Evolutionary conservation across 2,797 vertebrate genomes (phyloP), one percentile per base, ranked within the genome.

Genomic region (Glossophaga mutica): DNA sequence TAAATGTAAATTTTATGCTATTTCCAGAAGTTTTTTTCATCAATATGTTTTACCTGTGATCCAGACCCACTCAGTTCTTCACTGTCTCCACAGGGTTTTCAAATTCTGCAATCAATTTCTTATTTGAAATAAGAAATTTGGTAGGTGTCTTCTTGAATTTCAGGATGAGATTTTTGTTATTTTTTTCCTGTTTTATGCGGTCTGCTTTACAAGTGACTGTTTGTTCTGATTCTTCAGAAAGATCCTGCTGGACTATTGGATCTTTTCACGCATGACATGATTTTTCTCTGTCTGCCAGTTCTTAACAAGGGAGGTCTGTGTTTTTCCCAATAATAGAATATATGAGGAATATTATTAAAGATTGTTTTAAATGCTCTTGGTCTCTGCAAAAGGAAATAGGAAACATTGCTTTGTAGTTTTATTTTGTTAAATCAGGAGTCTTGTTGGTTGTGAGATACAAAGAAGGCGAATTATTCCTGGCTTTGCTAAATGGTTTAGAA

Each of bases 121-220:
- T 68, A 67, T 87, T 94, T 92, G 59, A 90, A 90, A 90, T 83
- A 81, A 57, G 71, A 82, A 84, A 78, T 82, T 77, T 82, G n/a
- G 6, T 85, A 22, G 1, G 4, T 65, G 42, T 85, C 39, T 94
- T 34, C 32, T 94, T 87, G 46, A 94, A 70, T 93, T 55, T 94
- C 68, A 79, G 3, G 71, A 39, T 39, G 44, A 90, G 29, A 71
- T 32, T 79, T 76, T 3, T 39, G 76, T 76, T 3, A 34, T 71
- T 83, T 52, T 77, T 73, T 55, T 67, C 32, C 32, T 89, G 29
- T 48, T 70, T n/a, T 88, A 57, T 18, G 44, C 37, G 57, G 9
- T 78, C 76, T 96, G 34, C 48, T 93, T 90, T 88, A 48, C 21
- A 68, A 91, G 34, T 90, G 68, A 82, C 46, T n/a, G 4, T 52